A percentile compares a stretch with the other conserved stretches of the same genome.
Evolutionary conservation across 1,140 invertebrate species (phyloP).

Genomic region (Lucilia cuprina): DNA sequence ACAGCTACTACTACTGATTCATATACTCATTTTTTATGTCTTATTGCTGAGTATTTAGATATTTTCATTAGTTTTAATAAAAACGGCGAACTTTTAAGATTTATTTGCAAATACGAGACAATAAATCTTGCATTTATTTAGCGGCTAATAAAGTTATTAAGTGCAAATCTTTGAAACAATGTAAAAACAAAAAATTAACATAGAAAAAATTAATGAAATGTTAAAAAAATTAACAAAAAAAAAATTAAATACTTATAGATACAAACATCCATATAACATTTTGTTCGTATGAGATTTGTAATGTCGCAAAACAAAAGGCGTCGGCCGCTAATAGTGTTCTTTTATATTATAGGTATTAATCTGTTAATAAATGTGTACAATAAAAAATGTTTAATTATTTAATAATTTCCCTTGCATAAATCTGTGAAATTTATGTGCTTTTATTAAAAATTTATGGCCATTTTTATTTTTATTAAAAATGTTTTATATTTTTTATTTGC

Average conservation of each 20-base stretch:
- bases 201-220: not conserved
- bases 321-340: not conserved
- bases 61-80: not conserved
- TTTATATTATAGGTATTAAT: not conserved
- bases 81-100: conserved; percentile 12
- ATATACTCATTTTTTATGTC: not conserved
- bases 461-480: not conserved
- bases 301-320: not conserved
- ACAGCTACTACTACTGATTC: not conserved
- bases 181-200: not conserved
- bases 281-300: not conserved
- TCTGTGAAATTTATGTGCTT: not conserved
- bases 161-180: not conserved
- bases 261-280: not conserved
- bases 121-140: not conserved
- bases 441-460: not conserved
- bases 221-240: not conserved
- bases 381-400: not conserved
- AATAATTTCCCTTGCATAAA: not conserved
- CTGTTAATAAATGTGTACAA: not conserved
- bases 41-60: not conserved
- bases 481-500: not conserved
- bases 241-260: not conserved
- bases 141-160: not conserved
- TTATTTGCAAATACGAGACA: not conserved